Evolutionary conservation across 2,888 invertebrate genomes (phyloP).

Genomic region (Nowickia ferox): DNA sequence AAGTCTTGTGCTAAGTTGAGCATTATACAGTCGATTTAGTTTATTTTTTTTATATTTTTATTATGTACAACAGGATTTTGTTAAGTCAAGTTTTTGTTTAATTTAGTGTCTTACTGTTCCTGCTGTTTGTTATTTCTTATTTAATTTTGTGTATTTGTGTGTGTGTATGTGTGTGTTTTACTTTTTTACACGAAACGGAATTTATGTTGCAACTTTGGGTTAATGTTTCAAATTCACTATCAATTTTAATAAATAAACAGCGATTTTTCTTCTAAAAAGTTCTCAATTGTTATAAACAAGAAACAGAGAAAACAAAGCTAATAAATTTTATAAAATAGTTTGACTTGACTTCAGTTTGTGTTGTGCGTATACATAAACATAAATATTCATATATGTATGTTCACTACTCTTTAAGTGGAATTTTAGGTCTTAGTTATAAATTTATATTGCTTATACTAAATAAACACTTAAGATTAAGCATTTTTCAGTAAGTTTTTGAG

Average conservation of each 20-base stretch:
- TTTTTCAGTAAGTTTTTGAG: too few species aligned
- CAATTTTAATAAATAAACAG: constrained; percentile 7
- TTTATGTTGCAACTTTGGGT: constrained; percentile 24
- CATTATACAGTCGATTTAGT: constrained; percentile 24
- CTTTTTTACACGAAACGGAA: neutral
- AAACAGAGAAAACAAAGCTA: too few species aligned
- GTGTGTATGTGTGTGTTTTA: neutral
- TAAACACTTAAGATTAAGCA: too few species aligned
- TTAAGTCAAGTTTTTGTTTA: constrained; percentile 46
- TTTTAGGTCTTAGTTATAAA: too few species aligned
- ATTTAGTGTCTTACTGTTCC: constrained; percentile 20
- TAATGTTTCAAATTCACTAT: constrained; percentile 37
- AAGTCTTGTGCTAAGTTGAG: constrained; percentile 9
- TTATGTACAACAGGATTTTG: constrained; percentile 15
- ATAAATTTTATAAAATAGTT: too few species aligned
- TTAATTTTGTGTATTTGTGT: constrained; percentile 7
- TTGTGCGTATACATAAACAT: too few species aligned
- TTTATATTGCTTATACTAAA: too few species aligned
- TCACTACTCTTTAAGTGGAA: too few species aligned
- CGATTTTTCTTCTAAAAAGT: neutral
- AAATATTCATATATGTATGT: too few species aligned
- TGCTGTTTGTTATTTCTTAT: neutral
- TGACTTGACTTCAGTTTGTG: too few species aligned
- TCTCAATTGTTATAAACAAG: too few species aligned
- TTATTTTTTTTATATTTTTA: neutral